Base-by-base conservation (phyloP, 2,888 invertebrate species). In the Muschampia plurimacula region DNA sequence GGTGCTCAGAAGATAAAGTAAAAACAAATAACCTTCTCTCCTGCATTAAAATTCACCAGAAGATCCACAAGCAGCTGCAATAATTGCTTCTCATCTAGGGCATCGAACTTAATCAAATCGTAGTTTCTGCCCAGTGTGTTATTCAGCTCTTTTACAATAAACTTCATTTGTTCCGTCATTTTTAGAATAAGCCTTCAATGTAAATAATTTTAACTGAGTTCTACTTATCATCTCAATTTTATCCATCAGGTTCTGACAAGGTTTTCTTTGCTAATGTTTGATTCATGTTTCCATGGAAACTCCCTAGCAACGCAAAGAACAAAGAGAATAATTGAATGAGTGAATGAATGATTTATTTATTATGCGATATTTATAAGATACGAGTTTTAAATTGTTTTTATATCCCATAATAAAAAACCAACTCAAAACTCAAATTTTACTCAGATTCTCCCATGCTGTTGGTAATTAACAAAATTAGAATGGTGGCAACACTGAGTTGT, bases 31-130 rank as follows among this genome's bases (percentile, higher is more conserved):
- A 95, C 95, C 89, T 96, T 96, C 79, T 96, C 95, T 80, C 95
- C 95, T 67, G 96, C 95, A 83, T 97, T 96, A 80, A 97, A 95
- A 81, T 95, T 94, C n/a, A 95, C 95, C 62, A 98, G 92, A n/a
- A 97, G 95, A 92, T 98, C 97, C 78, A 96, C 96, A 32, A 98
- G 90, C 76, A 97, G 93, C 93, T 97, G 98, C 28, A 98, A 88
- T 73, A 98, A 91, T 82, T 97, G 96, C 76, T 97, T 96, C 63
- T 96, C 95, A 75, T 96, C 96, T 74, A 98, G 89, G 6, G 97
- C 96, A 91, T 98, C 98, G 88, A 98, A 98, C 78, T 97, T 97
- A 82, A 98, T 97, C 75, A 98, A 90, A 83, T 97, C 98, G 82
- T 96, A 97, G 82, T 96, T 96, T 80, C 96, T 96, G 68, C 95